These are phyloP conservation scores for Acanthosepion lycidas DNA, from an alignment of 2,888 invertebrate genomes.

Conservation along the genomic window DNA sequence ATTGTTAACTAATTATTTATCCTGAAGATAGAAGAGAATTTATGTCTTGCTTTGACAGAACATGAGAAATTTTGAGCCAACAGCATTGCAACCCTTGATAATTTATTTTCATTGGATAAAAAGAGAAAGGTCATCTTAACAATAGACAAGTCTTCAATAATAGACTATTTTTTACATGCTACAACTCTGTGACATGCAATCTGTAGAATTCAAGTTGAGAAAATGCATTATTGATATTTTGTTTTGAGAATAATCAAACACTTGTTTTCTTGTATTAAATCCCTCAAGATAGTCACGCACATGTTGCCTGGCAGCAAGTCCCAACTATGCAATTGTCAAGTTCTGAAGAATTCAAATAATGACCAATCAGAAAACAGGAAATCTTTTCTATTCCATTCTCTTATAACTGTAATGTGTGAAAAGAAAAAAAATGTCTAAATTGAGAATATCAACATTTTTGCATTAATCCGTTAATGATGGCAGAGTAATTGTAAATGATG, in stretches of 20 bases:
- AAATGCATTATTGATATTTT: slow-evolving; percentile 6
- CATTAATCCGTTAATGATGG: background rate
- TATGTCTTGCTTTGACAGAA: too few relatives aligned
- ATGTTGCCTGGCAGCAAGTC: background rate
- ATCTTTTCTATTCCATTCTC: background rate
- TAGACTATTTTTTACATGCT: background rate
- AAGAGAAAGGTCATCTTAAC: background rate
- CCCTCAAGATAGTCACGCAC: background rate
- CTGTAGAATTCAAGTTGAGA: background rate
- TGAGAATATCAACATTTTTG: background rate
- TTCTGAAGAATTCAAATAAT: slow-evolving; percentile 11
- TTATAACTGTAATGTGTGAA: background rate
- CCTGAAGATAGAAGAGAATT: too few relatives aligned
- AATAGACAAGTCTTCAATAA: background rate
- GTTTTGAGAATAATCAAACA: background rate
- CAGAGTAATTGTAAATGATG: background rate
- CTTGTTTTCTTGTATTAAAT: slow-evolving; percentile 4
- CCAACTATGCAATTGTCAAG: background rate
- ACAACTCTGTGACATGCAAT: background rate
- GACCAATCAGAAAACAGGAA: slow-evolving; percentile 7
- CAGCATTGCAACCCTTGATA: background rate
- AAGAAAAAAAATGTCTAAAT: background rate
- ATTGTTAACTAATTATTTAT: too few relatives aligned
- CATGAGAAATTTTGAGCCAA: background rate
- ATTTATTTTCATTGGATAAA: background rate